These are phyloP conservation scores for Phrynosoma blainvillii DNA, from an alignment of 2,113 vertebrate species.

Conservation along the genomic window DNA sequence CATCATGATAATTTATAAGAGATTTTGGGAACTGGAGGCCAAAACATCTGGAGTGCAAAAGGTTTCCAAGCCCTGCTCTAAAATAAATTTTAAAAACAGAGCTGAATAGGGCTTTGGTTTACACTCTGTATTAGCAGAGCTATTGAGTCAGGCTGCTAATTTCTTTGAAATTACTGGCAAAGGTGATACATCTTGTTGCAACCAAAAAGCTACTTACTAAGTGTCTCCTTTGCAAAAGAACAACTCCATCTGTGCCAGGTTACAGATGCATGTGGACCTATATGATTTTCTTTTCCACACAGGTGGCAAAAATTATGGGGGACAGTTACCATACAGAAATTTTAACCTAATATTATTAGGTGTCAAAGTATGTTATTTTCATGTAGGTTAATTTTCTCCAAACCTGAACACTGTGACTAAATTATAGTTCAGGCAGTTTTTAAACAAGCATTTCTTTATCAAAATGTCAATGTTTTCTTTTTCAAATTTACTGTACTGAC, in stretches of 20 bases:
- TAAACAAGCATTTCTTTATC: neutral
- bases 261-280: neutral
- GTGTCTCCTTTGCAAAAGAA: neutral
- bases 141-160: neutral
- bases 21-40: no score
- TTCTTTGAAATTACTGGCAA: neutral
- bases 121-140: neutral
- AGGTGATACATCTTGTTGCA: neutral
- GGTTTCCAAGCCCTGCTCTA: no score
- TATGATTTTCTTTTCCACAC: neutral
- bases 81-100: neutral
- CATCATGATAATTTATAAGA: no score
- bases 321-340: neutral
- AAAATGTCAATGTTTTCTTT: neutral
- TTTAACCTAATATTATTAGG: neutral
- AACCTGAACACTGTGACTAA: neutral
- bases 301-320: neutral
- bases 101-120: neutral
- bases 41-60: no score
- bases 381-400: neutral
- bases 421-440: neutral
- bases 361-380: neutral
- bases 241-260: no score
- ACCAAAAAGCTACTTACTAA: neutral
- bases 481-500: neutral